phyloP scores from a whole-genome alignment of 2,113 vertebrate genomes.

The Hemichromis elongatus region DNA sequence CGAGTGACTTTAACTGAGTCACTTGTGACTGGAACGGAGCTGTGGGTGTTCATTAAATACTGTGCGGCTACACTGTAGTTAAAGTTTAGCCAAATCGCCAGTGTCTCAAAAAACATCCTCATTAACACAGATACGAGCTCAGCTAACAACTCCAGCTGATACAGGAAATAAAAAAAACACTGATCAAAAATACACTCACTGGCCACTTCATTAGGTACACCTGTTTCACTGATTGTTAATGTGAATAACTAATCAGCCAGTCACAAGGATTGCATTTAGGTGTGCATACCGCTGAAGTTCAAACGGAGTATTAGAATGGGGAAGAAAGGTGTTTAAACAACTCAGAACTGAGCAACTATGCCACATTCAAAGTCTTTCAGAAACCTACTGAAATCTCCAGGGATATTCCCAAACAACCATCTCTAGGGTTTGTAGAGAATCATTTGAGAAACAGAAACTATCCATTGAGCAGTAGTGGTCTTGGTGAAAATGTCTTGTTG shows the following conservation, averaged over 20 bases:
- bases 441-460: neutral
- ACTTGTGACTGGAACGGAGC: neutral
- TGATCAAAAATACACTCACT: neutral
- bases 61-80: neutral
- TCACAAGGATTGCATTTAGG: neutral
- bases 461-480: neutral
- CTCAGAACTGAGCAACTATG: too few species aligned
- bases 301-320: neutral
- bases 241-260: neutral
- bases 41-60: conserved; percentile 22
- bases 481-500: neutral
- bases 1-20: neutral
- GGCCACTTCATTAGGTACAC: neutral
- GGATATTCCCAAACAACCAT: neutral
- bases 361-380: neutral
- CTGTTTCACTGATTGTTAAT: neutral
- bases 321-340: neutral
- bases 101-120: neutral
- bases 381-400: neutral
- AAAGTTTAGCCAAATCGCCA: conserved; percentile 23
- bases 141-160: neutral
- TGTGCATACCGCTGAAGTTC: neutral
- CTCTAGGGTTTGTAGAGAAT: neutral
- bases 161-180: neutral
- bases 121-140: conserved; percentile 12